Percentiles rank a stretch among this genome's conserved stretches.
phyloP scores from a whole-genome alignment of 1,140 invertebrate species.

The Cydia strobilella region DNA sequence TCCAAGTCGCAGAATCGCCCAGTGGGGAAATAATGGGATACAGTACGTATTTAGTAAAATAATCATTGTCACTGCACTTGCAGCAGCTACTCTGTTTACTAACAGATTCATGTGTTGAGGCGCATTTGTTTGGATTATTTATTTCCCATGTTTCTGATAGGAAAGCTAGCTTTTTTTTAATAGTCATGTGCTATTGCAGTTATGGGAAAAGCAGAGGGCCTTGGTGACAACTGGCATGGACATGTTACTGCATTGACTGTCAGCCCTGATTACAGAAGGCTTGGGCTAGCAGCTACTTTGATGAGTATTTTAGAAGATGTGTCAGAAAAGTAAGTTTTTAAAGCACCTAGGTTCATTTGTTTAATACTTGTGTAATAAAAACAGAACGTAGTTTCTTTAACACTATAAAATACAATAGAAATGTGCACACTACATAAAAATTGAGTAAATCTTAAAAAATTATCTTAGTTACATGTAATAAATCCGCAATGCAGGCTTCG shows the following conservation, averaged over 20 bases:
- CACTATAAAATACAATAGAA: too few relatives aligned
- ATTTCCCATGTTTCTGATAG: not conserved
- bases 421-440: too few relatives aligned
- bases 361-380: not conserved
- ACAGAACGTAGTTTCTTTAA: not conserved
- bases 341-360: not conserved
- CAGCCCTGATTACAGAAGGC: conserved; percentile 94
- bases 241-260: conserved; percentile 99
- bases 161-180: not conserved
- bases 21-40: conserved; percentile 99
- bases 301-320: conserved; percentile 98
- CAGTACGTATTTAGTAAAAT: conserved; percentile 85
- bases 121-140: not conserved
- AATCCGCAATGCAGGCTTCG: too few relatives aligned
- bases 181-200: conserved; percentile 83
- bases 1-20: conserved; percentile 97
- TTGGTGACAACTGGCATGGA: conserved; percentile 98
- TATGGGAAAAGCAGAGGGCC: conserved; percentile 99
- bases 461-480: too few relatives aligned
- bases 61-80: conserved; percentile 29
- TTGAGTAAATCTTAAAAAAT: too few relatives aligned
- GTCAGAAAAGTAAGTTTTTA: conserved; percentile 91
- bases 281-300: conserved; percentile 95
- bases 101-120: not conserved
- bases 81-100: conserved; percentile 24